Evolutionary conservation across 2,888 invertebrate species (phyloP), one percentile per base, ranked within the genome.

Genomic region (Rhagonycha fulva): DNA sequence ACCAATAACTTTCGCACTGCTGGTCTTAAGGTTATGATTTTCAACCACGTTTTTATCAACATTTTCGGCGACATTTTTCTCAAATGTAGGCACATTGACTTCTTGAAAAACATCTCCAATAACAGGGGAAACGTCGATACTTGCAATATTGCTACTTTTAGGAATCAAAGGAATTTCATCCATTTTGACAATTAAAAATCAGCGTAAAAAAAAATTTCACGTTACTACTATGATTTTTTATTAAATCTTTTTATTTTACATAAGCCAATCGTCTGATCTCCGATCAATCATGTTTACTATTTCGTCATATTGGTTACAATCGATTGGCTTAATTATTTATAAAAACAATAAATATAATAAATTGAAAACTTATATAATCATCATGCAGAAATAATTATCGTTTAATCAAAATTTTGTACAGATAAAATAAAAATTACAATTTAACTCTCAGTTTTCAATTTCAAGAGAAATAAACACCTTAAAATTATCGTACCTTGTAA

Each of bases 51-150:
- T 83, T 67, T 83, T 84, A 5, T 79, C 62, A 24, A 85, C 75
- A 78, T 85, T 85, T 69, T 82, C 78, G 0, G 84, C 84, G n/a
- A 85, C 75, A 72, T 85, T 83, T 77, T 79, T 74, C 12, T 84
- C 81, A 74, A 83, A 81, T 19, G 76, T 79, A 9, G 81, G 76
- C 68, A 80, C 76, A 4, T 86, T 75, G 7, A 83, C 76, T 71
- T 85, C 83, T 76, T 87, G 86, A 68, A 88, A 87, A 4, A 82
- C 80, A 70, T 85, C 84, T 14, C 83, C 81, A 23, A 87, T 72
- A 28, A 85, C 69, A 32, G 79, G 78, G 11, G 83, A 80, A 11
- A 85, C 83, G 75, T 86, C 85, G 69, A 84, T 84, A 61, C 82
- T 82, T 10, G 78, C 77, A 14, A 62, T 7, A 14, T 73, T 68